Evolutionary conservation across 2,113 vertebrate species (phyloP), one percentile per base, ranked within the genome.

Genomic region (Podarcis raffonei): DNA sequence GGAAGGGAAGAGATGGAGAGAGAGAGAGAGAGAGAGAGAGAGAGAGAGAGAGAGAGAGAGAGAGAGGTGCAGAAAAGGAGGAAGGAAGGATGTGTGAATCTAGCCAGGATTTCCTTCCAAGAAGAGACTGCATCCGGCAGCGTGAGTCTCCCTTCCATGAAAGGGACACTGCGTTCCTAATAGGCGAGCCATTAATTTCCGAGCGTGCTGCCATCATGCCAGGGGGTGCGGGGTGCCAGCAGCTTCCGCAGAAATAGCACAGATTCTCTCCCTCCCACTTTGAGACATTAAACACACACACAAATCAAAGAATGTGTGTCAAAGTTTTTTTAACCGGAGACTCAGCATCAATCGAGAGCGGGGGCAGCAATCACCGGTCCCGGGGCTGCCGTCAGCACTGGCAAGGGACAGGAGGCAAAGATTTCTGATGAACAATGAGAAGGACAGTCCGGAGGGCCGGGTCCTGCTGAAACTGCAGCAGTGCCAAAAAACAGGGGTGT

Each of bases 161-260:
- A 12, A 78, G 84, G 83, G 72, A 90, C 89, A 12, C 20, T 0
- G 65, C 35, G 89, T 90, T 87, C 89, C 32, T 37, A 90, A 82
- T 22, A 1, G n/a, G 1, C 7, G 59, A 87, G 85, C 80, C 89
- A 78, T 86, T 86, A 83, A 78, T 83, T 87, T 87, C 83, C 85
- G 37, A 78, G 84, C 74, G 65, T 48, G 62, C 75, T 37, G 25
- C 23, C 1, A 35, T 35, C 32, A 12, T 80, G 48, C 72, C 30
- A 59, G 57, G 62, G 80, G 77, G 65, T 87, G 83, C 39, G 15
- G 71, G 77, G 65, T 87, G 88, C 66, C 76, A 57, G 12, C 11
- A 23, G 39, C 42, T 62, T 78, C 69, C 22, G 32, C 27, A 39
- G 72, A 66, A 68, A 53, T 35, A 83, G 62, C 37, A 53, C 30